Base-by-base conservation (phyloP, 2,113 vertebrate genomes). In the Columba livia region DNA sequence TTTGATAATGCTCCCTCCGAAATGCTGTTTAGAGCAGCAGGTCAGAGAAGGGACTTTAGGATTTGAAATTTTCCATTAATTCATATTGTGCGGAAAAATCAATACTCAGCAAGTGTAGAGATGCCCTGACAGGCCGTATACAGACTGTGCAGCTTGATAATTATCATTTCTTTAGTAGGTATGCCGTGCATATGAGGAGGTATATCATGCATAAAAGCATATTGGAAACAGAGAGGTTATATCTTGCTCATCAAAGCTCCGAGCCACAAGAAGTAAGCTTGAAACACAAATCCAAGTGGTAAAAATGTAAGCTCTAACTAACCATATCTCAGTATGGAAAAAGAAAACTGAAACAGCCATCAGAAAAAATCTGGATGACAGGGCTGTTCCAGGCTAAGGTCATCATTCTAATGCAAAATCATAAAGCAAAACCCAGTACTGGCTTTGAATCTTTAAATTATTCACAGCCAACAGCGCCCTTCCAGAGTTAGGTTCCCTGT, bases 381-480 rank as follows among this genome's bases (percentile, higher is more conserved):
- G 9, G 32, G 64, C 23, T 36, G 47, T 66, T 71, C 34, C 42
- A 96, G 62, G 23, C n/a, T 79, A 82, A 85, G 24, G 12, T 47
- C 29, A 62, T 34, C 31, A 64, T n/a, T 60, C 11, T 21, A 29
- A 57, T 32, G 40, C 54, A 90, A 85, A 85, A 82, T 21, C 58
- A 50, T 44, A 69, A 89, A 36, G 62, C 58, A 88, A 95, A 88
- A 78, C 16, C 8, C 24, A 25, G 44, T 64, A 75, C 32, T 42
- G 38, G 18, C 44, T 93, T 94, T 88, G 48, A 44, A 40, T 57
- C 61, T 57, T 64, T 29, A 92, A 78, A 90, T 67, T 84, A 88
- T 87, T 94, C 77, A 80, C 36, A 67, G 80, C 53, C 94, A 93
- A 10, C 6, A 8, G 36, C 69, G 93, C 96, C 80, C 79, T 96